Base-by-base conservation (phyloP, 1,140 invertebrate genomes). In the Temnothorax nylanderi region DNA sequence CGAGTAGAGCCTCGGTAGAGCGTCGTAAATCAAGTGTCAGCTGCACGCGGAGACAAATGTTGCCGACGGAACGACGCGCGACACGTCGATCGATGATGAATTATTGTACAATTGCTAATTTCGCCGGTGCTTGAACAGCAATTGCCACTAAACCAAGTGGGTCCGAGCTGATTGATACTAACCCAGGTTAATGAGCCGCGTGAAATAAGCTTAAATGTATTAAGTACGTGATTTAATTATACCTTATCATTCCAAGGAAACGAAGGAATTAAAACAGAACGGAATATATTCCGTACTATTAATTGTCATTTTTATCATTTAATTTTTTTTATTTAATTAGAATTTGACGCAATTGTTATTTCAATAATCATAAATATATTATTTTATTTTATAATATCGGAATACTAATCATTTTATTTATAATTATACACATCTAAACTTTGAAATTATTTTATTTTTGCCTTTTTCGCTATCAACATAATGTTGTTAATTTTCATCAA, bases 11-110 rank as follows among this genome's bases (percentile, higher is more conserved):
- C 49, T 32, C 26, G 82, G 51, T 54, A 34, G 49, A 41, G 72
- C 72, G 16, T 89, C 88, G 89, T 90, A 89, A 90, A 89, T 90
- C 88, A 89, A 78, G 65, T 56, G 67, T 84, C 74, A 75, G 54
- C 72, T 49, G 74, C 78, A 81, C 21, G 34, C 71, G 11, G 44
- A 60, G 88, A 75, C 77, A 80, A 87, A 87, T 81, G 74, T 90
- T 81, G 64, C 41, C 26, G 76, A 5, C 58, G 16, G 69, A 67
- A 58, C 44, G 51, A 26, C 49, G 51, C 41, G 77, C 71, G 71
- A 58, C 49, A 37, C 44, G 64, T 65, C n/a, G 88, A 87, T 89
- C 88, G 85, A 90, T 87, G 72, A 89, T 77, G 65, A 32, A 90
- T 90, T 26, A 34, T 47, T n/a, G 65, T 26, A 56, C 51, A 56